Conservation (phyloP, 2,888 invertebrate genomes). For the Rotaria macrura region DNA sequence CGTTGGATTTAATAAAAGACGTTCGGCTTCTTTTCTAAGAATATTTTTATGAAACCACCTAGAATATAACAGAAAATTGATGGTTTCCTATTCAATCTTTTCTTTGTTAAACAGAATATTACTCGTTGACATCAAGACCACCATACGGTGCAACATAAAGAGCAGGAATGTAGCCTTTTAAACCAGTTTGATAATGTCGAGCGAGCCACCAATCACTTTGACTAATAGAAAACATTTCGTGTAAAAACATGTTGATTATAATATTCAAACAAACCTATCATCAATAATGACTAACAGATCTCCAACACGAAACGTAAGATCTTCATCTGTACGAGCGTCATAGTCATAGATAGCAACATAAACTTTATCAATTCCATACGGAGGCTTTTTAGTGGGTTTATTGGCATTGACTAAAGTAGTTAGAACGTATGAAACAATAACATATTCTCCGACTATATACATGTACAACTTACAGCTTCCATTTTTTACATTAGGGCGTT, state of each 20-base stretch:
- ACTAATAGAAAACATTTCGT: neutral
- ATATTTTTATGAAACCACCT: constrained; percentile 31
- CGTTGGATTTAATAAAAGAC: constrained; percentile 21
- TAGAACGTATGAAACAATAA: too few species aligned
- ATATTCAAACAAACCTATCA: neutral
- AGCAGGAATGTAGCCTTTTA: constrained; percentile 31
- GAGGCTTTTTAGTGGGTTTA: neutral
- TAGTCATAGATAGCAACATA: constrained; percentile 10
- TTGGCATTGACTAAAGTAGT: neutral
- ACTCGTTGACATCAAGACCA: constrained; percentile 30
- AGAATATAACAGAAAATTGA: neutral
- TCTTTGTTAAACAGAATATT: too few species aligned
- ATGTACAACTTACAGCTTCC: too few species aligned
- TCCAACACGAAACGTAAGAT: neutral
- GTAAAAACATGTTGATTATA: too few species aligned
- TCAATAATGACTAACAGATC: constrained; percentile 25
- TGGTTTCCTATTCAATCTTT: neutral
- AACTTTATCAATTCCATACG: neutral
- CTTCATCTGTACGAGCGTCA: neutral
- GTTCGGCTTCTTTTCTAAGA: constrained; percentile 33
- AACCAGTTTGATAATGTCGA: constrained; percentile 22
- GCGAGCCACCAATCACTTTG: constrained; percentile 33
- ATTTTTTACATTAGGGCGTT: too few species aligned
- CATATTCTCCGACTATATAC: too few species aligned
- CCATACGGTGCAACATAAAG: constrained; percentile 27